These are phyloP conservation scores for Sycophila texana DNA, from an alignment of 2,888 invertebrate species.

Conservation along the genomic window DNA sequence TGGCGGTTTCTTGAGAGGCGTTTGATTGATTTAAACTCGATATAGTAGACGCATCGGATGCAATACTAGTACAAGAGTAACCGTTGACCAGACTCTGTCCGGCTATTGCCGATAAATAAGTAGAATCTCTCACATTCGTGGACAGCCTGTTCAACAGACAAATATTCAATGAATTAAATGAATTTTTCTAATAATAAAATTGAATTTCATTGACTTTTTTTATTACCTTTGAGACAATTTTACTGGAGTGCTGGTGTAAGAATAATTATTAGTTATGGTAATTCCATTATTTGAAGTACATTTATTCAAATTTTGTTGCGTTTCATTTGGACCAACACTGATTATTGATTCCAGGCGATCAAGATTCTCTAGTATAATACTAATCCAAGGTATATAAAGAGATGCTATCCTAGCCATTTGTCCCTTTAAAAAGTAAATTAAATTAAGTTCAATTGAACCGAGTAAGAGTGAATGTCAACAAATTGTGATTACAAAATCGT, in stretches of 20 bases:
- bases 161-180: background rate
- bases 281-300: constrained; percentile 77
- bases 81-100: constrained; percentile 85
- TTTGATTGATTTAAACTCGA: constrained; percentile 80
- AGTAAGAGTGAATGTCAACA: background rate
- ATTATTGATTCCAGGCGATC: constrained; percentile 79
- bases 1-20: constrained; percentile 80
- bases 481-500: background rate
- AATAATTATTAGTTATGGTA: constrained; percentile 43
- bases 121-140: constrained; percentile 86
- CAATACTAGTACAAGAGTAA: constrained; percentile 85
- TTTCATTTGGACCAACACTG: constrained; percentile 74
- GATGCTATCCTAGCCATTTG: constrained; percentile 90
- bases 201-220: background rate
- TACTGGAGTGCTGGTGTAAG: constrained; percentile 64
- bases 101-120: constrained; percentile 84
- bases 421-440: constrained; percentile 74
- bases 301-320: constrained; percentile 74
- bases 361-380: constrained; percentile 91
- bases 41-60: constrained; percentile 84
- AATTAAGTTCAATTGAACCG: background rate
- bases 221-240: constrained; percentile 69
- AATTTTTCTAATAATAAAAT: background rate
- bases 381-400: constrained; percentile 94
- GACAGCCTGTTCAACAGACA: constrained; percentile 76